Conservation (phyloP, 2,113 vertebrate genomes). For the Callochromis pleurospilus region DNA sequence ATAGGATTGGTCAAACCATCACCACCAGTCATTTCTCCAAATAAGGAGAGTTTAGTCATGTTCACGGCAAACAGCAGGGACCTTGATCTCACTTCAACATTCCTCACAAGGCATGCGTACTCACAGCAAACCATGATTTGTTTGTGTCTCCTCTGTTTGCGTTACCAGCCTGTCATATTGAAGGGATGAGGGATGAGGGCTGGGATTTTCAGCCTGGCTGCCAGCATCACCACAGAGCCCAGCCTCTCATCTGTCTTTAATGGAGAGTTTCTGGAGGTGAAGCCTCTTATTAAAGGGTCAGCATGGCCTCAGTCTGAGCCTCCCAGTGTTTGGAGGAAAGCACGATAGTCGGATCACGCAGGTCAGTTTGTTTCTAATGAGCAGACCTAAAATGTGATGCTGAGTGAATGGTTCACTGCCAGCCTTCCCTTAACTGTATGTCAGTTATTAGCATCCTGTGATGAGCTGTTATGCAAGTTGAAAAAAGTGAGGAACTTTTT, state of each 20-base stretch:
- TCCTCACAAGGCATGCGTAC: not conserved
- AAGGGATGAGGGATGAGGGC: not conserved
- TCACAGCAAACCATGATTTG: not conserved
- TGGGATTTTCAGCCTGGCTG: not conserved
- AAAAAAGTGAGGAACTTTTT: not conserved
- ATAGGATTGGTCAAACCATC: not conserved
- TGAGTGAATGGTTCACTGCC: not conserved
- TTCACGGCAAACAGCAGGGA: not conserved
- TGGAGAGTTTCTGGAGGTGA: conserved; percentile 17
- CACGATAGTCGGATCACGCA: not conserved
- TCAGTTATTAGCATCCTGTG: not conserved
- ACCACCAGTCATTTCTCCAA: not conserved
- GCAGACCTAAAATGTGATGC: not conserved
- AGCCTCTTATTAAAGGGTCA: conserved; percentile 18
- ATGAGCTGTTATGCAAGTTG: not conserved
- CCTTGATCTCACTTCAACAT: not conserved
- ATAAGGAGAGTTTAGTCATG: not conserved
- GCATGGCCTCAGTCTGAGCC: not conserved
- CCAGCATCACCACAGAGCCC: not conserved
- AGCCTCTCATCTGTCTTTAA: conserved; percentile 10
- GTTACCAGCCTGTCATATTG: not conserved
- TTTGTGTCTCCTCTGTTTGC: not conserved
- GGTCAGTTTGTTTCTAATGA: not conserved
- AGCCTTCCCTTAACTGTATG: not conserved
- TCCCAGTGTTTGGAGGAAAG: not conserved